phyloP scores from a whole-genome alignment of 2,797 vertebrate genomes.

The Eutrigla gurnardus region DNA sequence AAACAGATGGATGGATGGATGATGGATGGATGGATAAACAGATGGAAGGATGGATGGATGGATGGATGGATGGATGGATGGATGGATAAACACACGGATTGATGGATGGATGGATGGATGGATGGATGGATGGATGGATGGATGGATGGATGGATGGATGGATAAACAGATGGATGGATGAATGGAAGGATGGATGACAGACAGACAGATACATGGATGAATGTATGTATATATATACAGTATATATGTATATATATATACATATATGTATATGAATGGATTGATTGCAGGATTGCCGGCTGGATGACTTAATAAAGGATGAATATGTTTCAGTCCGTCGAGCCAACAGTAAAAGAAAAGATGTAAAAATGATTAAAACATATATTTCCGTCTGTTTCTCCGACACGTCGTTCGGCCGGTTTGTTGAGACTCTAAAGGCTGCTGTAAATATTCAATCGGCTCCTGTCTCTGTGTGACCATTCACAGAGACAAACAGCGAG shows the following conservation, averaged over 20 bases:
- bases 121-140: not conserved
- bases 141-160: not conserved
- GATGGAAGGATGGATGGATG: not conserved
- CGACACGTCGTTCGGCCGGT: constrained; percentile 2
- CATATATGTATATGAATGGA: no score
- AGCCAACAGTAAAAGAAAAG: constrained; percentile 13
- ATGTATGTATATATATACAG: no score
- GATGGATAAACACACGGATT: not conserved
- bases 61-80: not conserved
- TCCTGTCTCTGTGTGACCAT: constrained; percentile 29
- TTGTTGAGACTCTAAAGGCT: constrained; percentile 36
- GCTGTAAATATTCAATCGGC: constrained; percentile 56
- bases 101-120: not conserved
- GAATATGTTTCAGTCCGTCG: not conserved
- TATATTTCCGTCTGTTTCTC: constrained; percentile 4
- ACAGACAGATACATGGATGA: no score
- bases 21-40: not conserved
- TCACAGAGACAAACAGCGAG: constrained; percentile 42
- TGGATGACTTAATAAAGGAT: not conserved
- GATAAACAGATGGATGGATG: no score
- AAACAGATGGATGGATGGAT: not conserved
- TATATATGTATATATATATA: no score
- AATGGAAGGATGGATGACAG: no score
- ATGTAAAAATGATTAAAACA: constrained; percentile 17
- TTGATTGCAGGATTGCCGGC: not conserved